These are phyloP conservation scores for Germaria angustata DNA, from an alignment of 2,888 invertebrate genomes.

Conservation along the genomic window DNA sequence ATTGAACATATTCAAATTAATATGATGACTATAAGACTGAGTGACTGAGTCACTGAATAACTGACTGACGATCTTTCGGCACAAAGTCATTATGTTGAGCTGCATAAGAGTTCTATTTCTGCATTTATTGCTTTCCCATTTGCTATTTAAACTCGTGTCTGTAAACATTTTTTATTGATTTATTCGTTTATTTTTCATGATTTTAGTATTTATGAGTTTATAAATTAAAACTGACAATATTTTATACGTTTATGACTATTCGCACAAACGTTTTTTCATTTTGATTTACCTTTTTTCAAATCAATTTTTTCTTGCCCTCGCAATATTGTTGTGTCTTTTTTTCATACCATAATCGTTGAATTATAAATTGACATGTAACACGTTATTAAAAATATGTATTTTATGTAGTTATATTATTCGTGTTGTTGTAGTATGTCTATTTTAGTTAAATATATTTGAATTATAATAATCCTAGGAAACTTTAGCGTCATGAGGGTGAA, in stretches of 20 bases:
- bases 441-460: constrained; percentile 21
- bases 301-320: not conserved
- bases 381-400: constrained; percentile 48
- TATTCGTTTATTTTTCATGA: constrained; percentile 32
- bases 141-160: not conserved
- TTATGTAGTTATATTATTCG: not conserved
- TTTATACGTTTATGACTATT: constrained; percentile 30
- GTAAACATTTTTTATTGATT: not conserved
- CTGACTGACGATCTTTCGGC: constrained; percentile 31
- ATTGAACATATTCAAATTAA: constrained; percentile 57
- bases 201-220: constrained; percentile 46
- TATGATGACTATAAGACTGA: constrained; percentile 38
- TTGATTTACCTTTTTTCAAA: not conserved
- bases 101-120: not conserved
- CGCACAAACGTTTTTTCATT: constrained; percentile 1
- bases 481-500: not conserved
- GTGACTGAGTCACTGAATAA: too few relatives aligned
- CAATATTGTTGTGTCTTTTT: not conserved
- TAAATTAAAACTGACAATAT: constrained; percentile 54
- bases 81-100: constrained; percentile 6
- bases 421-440: not conserved
- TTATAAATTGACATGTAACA: constrained; percentile 61
- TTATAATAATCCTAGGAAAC: constrained; percentile 32
- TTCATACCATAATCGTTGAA: constrained; percentile 25
- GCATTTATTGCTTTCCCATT: constrained; percentile 8